Base-by-base conservation (phyloP, 2,113 vertebrate genomes). In the Antechinus flavipes region DNA sequence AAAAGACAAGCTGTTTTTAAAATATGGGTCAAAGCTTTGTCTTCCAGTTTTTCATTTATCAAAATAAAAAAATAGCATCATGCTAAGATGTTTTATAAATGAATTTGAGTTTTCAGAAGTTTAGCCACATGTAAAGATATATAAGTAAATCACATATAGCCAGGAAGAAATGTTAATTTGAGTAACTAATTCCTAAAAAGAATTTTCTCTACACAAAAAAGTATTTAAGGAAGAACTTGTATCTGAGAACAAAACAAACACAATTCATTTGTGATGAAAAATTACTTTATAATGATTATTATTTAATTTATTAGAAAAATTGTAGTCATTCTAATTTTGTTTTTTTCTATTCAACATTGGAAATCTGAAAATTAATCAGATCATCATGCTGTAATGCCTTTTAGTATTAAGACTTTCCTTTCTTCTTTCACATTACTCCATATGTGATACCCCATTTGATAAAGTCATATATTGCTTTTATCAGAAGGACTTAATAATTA, bases 321-420 rank as follows among this genome's bases (percentile, higher is more conserved):
- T 68, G 61, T 68, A 3, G 27, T 68, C 30, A 35, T 68, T 35
- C 61, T 68, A 35, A 35, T 68, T 68, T 61, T 30, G 27, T 30
- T 68, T 68, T 52, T 49, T 91, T 94, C 92, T 35, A 61, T 14
- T 14, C 9, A 54, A 58, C 90, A 12, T 22, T 50, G 84, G 91
- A 50, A 93, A 58, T 26, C 76, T 11, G 11, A 90, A 25, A 94
- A 58, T 5, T 89, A 89, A 35, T 53, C 10, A n/a, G 8, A 61
- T 35, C 8, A 56, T 16, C 14, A 35, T 84, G 0, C 12, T 93
- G 94, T 25, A 42, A 12, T 42, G 25, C 0, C 50, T 52, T 14
- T 0, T 3, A n/a, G 47, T 0, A 0, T 27, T 9, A 27, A 10
- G 35, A 7, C 3, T 61, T 8, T 5, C 0, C 5, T 26, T 26